Evolutionary conservation across 1,140 invertebrate species (phyloP).

Genomic region (Neodiprion lecontei): DNA sequence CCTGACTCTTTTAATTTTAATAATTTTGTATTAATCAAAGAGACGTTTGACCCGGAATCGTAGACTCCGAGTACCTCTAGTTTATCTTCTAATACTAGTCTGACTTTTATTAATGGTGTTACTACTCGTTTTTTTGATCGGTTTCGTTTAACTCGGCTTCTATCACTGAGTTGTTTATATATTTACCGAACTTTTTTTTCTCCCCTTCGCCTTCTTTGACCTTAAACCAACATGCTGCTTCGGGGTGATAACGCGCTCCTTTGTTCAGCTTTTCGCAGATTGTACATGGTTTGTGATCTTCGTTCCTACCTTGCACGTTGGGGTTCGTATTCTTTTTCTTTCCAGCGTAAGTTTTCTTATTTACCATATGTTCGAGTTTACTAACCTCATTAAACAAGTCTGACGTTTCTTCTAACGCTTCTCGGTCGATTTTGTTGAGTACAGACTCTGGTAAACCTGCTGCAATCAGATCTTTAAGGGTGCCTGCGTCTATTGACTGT

Average conservation of each 20-base stretch:
- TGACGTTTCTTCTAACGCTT: not conserved
- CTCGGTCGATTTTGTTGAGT: conserved; percentile 12
- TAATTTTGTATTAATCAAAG: no score
- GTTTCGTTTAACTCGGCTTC: no score
- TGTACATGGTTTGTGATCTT: not conserved
- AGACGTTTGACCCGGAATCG: no score
- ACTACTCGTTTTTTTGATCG: no score
- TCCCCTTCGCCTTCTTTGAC: not conserved
- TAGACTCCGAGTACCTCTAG: no score
- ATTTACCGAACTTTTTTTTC: not conserved
- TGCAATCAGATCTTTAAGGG: no score
- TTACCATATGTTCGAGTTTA: not conserved
- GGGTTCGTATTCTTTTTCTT: not conserved
- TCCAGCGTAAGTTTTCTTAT: not conserved
- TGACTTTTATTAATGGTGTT: no score
- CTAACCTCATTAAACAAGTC: no score
- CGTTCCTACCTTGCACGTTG: conserved; percentile 6
- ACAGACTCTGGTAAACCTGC: not conserved
- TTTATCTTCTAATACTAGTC: no score
- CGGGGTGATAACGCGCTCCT: not conserved
- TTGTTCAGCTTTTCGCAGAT: not conserved
- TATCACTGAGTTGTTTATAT: not conserved
- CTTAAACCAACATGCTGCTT: not conserved
- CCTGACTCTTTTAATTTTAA: no score
- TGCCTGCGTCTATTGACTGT: not conserved